Evolutionary conservation across 1,140 invertebrate species (phyloP).

Genomic region (Meloidogyne exigua): DNA sequence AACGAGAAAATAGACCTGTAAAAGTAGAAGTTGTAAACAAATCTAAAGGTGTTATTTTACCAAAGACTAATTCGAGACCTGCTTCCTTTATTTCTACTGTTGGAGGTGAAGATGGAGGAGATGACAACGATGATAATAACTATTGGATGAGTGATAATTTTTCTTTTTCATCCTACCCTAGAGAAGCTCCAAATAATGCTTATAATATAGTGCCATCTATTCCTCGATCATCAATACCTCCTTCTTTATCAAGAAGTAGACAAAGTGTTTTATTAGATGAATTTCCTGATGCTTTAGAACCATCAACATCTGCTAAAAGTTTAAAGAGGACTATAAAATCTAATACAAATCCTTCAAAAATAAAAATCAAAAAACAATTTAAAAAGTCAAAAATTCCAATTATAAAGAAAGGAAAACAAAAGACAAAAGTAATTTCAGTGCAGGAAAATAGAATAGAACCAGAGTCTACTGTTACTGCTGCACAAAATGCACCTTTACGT

Average conservation of each 20-base stretch:
- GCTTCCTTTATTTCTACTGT: neutral
- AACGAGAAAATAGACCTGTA: conserved; percentile 5
- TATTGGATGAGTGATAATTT: neutral
- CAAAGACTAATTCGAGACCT: neutral
- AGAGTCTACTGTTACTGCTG: too few relatives aligned
- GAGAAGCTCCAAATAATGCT: neutral
- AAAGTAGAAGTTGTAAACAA: neutral
- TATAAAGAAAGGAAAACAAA: neutral
- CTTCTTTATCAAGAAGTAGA: too few relatives aligned
- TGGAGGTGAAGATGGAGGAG: neutral
- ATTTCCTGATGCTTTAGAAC: neutral
- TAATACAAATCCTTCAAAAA: neutral
- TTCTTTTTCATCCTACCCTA: neutral
- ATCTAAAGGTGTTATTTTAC: neutral
- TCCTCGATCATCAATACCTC: neutral
- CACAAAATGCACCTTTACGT: too few relatives aligned
- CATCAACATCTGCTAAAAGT: neutral
- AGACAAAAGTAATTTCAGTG: conserved; percentile 4
- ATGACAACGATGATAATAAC: neutral
- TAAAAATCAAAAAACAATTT: neutral
- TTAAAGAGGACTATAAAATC: neutral
- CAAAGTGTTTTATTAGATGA: too few relatives aligned
- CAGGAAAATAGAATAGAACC: too few relatives aligned
- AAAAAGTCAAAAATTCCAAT: conserved; percentile 8
- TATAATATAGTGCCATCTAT: neutral